phyloP scores from a whole-genome alignment of 2,113 vertebrate genomes.

The Larimichthys crocea region DNA sequence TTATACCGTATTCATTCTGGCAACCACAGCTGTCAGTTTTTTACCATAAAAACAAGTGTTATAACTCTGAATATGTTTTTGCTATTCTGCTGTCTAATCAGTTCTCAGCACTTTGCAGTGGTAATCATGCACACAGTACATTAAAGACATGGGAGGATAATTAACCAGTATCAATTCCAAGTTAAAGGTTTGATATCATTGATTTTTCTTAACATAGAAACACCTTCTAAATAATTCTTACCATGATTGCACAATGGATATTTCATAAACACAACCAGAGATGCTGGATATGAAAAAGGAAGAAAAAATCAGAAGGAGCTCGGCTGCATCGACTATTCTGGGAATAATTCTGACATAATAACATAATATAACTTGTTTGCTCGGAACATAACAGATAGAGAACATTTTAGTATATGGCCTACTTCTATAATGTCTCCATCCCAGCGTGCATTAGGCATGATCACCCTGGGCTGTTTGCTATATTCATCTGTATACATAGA shows the following conservation, averaged over 20 bases:
- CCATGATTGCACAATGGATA: not conserved
- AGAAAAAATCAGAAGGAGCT: not conserved
- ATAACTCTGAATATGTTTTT: not conserved
- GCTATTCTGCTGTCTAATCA: no score
- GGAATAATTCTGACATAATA: not conserved
- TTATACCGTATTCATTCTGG: no score
- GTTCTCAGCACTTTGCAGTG: not conserved
- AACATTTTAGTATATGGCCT: not conserved
- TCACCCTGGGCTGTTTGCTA: not conserved
- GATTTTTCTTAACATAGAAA: not conserved
- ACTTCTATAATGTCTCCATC: constrained; percentile 2
- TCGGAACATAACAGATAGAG: not conserved
- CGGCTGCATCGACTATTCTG: no score
- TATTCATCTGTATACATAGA: not conserved
- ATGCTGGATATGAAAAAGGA: not conserved
- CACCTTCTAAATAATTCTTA: not conserved
- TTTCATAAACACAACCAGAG: no score
- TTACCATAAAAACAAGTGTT: no score
- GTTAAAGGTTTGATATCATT: not conserved
- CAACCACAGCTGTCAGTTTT: no score
- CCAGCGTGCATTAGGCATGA: constrained; percentile 15
- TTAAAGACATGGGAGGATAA: not conserved
- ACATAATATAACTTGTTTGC: not conserved
- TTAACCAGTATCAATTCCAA: not conserved
- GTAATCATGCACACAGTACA: not conserved